Base-by-base conservation (phyloP, 2,888 invertebrate species). In the Lasioglossum lativentre region DNA sequence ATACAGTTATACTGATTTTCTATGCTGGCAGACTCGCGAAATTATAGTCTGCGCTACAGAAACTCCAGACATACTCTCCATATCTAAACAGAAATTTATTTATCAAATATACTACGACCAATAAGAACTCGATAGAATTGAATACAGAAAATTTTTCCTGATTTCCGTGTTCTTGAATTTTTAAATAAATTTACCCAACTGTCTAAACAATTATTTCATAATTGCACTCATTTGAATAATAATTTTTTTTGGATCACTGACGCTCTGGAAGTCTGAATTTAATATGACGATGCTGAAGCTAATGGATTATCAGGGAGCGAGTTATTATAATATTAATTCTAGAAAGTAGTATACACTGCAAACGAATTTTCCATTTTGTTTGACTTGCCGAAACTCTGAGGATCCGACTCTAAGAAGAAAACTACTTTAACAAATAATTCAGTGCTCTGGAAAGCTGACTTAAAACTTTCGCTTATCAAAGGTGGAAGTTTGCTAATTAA, bases 1-100 rank as follows among this genome's bases (percentile, higher is more conserved):
- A 82, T 82, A 78, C 78, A 56, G 82, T 82, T 85, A 82, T 72
- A 79, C 76, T 59, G 83, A 85, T 85, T 76, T 79, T 68, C 75
- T 38, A 27, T 38, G 30, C 34, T 59, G 45, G 68, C 78, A 52
- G 75, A 74, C 78, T 47, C 47, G 27, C 38, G 45, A 68, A 81
- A 77, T 82, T 63, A 34, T 66, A 10, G 68, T 38, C 68, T 0
- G 30, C 27, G 63, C 5, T 19, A 19, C 30, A 30, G 63, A 63
- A 30, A 63, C 30, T 30, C n/a, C 16, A 30, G 14, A 8, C 30
- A 30, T 63, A 30, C 30, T 63, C 30, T 30, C 30, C 6, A 19
- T 19, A 30, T 30, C 63, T 6, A 16, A 63, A 30, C 19, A 63
- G 12, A 2, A 19, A 63, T 63, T 63, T 63, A 30, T 63, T 63